Percentiles rank a stretch among this genome's conserved stretches.
Evolutionary conservation across 1,140 invertebrate species (phyloP).

Genomic region (Chionoecetes opilio): DNA sequence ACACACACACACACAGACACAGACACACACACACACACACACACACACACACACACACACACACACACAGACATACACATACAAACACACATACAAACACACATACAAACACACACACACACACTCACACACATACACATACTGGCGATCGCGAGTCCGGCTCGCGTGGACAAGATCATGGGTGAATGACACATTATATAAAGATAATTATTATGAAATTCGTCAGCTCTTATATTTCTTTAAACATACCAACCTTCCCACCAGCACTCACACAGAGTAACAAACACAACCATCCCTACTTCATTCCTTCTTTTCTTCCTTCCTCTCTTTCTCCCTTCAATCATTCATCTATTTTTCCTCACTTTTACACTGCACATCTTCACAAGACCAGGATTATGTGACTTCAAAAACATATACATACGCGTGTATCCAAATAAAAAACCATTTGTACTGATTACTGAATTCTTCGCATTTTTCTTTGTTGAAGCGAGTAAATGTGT

Average conservation of each 20-base stretch:
- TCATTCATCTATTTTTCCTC: too few relatives aligned
- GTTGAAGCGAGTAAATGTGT: neutral
- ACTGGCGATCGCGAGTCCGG: too few relatives aligned
- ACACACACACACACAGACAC: slow-evolving; percentile 23
- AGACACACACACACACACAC: slow-evolving; percentile 49
- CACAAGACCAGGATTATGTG: neutral
- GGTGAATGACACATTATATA: too few relatives aligned
- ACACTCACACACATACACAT: neutral
- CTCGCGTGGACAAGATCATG: too few relatives aligned
- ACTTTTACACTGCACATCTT: too few relatives aligned
- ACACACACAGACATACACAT: neutral
- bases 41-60: slow-evolving; percentile 48
- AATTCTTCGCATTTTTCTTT: neutral
- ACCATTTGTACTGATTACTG: neutral
- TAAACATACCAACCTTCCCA: too few relatives aligned
- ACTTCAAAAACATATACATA: neutral
- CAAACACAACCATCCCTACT: too few relatives aligned
- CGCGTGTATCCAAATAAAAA: neutral
- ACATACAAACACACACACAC: neutral
- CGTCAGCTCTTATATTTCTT: too few relatives aligned
- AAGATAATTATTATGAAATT: too few relatives aligned
- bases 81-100: neutral
- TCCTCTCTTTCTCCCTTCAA: neutral
- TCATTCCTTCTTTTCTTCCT: neutral
- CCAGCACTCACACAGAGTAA: too few relatives aligned